A percentile compares a stretch with the other conserved stretches of the same genome.
These are phyloP conservation scores for Forbesichthys papilliferus DNA, from an alignment of 2,113 vertebrate genomes.

Conservation along the genomic window DNA sequence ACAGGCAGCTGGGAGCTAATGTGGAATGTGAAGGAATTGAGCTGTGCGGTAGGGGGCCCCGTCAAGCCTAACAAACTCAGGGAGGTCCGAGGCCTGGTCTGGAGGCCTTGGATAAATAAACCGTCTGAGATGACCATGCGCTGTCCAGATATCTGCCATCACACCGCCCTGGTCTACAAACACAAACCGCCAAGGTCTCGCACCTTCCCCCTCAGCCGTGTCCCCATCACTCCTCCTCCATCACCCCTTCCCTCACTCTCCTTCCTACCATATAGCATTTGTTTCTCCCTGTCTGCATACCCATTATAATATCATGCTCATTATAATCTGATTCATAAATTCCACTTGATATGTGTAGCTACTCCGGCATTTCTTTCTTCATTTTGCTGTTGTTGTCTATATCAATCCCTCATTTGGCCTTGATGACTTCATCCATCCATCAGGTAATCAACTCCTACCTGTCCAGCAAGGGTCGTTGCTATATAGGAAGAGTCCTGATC, in stretches of 20 bases:
- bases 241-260: background rate
- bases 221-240: background rate
- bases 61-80: slow-evolving; percentile 86
- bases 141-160: slow-evolving; percentile 82
- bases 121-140: slow-evolving; percentile 80
- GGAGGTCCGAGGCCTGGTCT: slow-evolving; percentile 83
- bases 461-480: slow-evolving; percentile 50
- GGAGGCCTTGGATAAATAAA: slow-evolving; percentile 85
- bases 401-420: slow-evolving; percentile 53
- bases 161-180: slow-evolving; percentile 67
- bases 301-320: background rate
- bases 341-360: background rate
- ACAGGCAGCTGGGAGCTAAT: slow-evolving; percentile 80
- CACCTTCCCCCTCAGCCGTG: slow-evolving; percentile 19
- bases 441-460: slow-evolving; percentile 30
- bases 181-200: slow-evolving; percentile 60
- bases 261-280: background rate
- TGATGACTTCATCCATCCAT: slow-evolving; percentile 42
- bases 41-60: slow-evolving; percentile 79
- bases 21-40: slow-evolving; percentile 84
- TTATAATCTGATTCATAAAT: background rate
- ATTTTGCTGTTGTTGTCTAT: background rate
- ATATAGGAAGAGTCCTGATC: slow-evolving; percentile 31
- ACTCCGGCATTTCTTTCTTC: background rate
- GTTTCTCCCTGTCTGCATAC: background rate